phyloP scores from a whole-genome alignment of 2,797 vertebrate species.

The Paratrypauchen microcephalus region DNA sequence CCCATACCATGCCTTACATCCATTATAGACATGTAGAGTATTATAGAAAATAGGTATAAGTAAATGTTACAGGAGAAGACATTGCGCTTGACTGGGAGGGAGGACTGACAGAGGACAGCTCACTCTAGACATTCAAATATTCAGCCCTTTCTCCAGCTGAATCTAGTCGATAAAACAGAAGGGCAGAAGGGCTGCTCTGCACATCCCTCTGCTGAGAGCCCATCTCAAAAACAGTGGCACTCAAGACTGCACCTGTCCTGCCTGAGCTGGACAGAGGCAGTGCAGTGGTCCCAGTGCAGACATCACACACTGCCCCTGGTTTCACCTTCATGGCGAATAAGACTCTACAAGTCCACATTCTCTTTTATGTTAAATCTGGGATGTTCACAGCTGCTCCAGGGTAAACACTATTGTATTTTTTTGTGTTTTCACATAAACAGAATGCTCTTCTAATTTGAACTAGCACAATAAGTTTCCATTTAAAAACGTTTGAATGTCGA shows the following conservation, averaged over 20 bases:
- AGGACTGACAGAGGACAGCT: conserved; percentile 34
- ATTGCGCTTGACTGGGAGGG: background rate
- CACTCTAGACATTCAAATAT: conserved; percentile 38
- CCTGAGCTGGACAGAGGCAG: conserved; percentile 27
- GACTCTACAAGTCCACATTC: background rate
- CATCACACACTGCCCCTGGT: background rate
- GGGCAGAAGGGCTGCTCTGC: conserved; percentile 16
- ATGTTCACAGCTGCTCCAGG: too few relatives aligned
- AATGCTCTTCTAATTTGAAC: background rate
- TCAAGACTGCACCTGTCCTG: conserved; percentile 47
- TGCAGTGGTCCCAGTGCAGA: background rate
- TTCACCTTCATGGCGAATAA: background rate
- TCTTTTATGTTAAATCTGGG: background rate
- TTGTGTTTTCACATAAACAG: background rate
- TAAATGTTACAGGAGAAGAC: background rate
- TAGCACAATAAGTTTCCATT: background rate
- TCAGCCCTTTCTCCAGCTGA: conserved; percentile 54
- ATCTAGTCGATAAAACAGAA: conserved; percentile 32
- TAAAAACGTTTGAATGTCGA: too few relatives aligned
- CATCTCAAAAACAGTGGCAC: conserved; percentile 30
- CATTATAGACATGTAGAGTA: background rate
- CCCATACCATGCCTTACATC: background rate
- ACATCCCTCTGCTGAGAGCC: conserved; percentile 17
- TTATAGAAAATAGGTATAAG: background rate
- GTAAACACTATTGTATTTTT: too few relatives aligned